Percentiles rank a stretch among this genome's conserved stretches.
These are phyloP conservation scores for Sebastes oblongus DNA, from an alignment of 2,797 vertebrate genomes.

Conservation along the genomic window DNA sequence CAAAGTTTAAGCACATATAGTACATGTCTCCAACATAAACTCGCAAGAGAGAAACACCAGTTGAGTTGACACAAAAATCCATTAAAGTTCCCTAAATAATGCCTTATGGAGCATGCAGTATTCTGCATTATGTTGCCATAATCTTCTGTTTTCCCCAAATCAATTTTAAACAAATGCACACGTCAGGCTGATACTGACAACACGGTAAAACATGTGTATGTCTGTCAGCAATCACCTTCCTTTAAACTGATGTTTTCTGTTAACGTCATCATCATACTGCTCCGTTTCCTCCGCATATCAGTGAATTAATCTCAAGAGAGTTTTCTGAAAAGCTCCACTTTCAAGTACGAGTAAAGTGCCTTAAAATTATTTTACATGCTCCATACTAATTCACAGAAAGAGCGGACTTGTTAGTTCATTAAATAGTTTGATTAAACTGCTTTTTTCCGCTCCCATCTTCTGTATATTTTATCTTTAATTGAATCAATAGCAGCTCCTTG, in stretches of 20 bases:
- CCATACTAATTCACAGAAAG: background rate
- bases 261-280: background rate
- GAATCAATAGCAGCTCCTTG: slow-evolving; percentile 60
- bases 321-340: background rate
- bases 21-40: background rate
- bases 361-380: slow-evolving; percentile 14
- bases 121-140: too few relatives aligned
- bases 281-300: background rate
- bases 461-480: slow-evolving; percentile 67
- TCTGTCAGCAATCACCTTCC: background rate
- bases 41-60: background rate
- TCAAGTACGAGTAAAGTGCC: slow-evolving; percentile 1
- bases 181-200: background rate
- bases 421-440: slow-evolving; percentile 27
- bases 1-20: background rate
- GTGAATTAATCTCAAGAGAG: background rate
- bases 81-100: background rate
- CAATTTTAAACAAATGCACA: background rate
- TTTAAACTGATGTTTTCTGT: background rate
- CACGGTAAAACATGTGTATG: background rate
- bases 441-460: slow-evolving; percentile 21
- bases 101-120: background rate
- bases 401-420: slow-evolving; percentile 32
- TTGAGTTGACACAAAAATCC: background rate
- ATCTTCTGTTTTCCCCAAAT: background rate